Evolutionary conservation across 2,113 vertebrate species (phyloP), one percentile per base, ranked within the genome.

Genomic region (Cochlearius cochlearius): DNA sequence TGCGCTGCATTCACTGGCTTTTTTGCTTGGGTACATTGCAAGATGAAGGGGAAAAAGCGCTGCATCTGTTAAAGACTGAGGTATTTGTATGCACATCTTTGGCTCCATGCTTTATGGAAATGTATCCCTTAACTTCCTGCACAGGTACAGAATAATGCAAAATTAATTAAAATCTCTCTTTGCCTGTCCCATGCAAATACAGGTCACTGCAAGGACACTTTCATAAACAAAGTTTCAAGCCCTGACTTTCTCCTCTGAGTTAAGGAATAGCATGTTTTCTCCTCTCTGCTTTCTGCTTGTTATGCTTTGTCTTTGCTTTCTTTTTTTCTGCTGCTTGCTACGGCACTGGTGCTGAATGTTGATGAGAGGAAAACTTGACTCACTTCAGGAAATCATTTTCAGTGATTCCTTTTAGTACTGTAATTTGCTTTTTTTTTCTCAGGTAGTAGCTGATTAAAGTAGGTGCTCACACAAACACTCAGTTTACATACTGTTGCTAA

Each of bases 311-410:
- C 21, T 95, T 97, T 91, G 78, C 58, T 93, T 96, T 78, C 58
- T 94, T 71, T 91, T 95, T 88, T 60, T 23, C 59, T 94, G 91
- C 45, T 80, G 63, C 88, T 97, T 96, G 66, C 79, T 85, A 7
- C 76, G 47, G 64, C 21, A 56, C 72, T 91, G 72, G 78, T 81
- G 62, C 62, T 96, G 97, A 98, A 97, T 97, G 88, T 75, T 41
- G 71, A 96, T 96, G 93, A 94, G 91, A 87, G 43, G 52, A 41
- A 96, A 94, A 53, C 67, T 75, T 97, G 95, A 79, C 50, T 91
- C 52, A 55, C 21, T 92, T 96, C 90, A 97, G 77, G 64, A 85
- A 82, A 92, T 96, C 18, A 69, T 95, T 96, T 93, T 63, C 63
- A 6, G n/a, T 90, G 50, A 90, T 94, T 94, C 68, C n/a, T 90